Conservation (phyloP, 1,140 invertebrate species). For the Aphis gossypii region DNA sequence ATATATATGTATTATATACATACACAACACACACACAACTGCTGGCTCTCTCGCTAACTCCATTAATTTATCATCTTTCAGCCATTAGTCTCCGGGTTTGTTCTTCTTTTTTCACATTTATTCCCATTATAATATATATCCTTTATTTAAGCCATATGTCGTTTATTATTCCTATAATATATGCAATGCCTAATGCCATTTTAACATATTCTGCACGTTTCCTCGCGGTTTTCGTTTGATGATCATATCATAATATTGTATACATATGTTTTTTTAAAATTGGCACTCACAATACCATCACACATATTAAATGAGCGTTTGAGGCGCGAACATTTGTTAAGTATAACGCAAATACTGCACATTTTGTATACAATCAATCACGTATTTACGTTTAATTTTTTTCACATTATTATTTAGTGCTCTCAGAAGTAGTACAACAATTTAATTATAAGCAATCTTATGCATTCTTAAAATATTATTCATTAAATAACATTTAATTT, state of each 20-base stretch:
- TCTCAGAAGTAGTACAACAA: too few relatives aligned
- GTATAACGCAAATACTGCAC: too few relatives aligned
- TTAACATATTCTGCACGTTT: neutral
- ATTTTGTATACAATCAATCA: too few relatives aligned
- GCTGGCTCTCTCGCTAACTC: neutral
- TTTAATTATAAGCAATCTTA: too few relatives aligned
- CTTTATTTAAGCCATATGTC: neutral
- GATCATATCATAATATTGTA: neutral
- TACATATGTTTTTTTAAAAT: neutral
- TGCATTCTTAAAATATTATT: too few relatives aligned
- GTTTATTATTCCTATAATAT: neutral
- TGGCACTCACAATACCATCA: neutral
- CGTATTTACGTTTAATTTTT: too few relatives aligned
- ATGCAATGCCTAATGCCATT: neutral
- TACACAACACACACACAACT: neutral
- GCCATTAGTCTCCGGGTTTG: neutral
- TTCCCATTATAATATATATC: neutral
- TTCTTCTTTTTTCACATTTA: neutral
- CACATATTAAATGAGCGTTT: neutral
- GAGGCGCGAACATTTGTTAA: too few relatives aligned
- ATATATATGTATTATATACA: neutral
- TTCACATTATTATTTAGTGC: too few relatives aligned
- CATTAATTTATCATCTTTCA: neutral
- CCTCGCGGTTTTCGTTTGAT: neutral
- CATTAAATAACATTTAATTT: too few relatives aligned